phyloP scores from a whole-genome alignment of 2,888 invertebrate species.

The Agonopterix subpropinquella region DNA sequence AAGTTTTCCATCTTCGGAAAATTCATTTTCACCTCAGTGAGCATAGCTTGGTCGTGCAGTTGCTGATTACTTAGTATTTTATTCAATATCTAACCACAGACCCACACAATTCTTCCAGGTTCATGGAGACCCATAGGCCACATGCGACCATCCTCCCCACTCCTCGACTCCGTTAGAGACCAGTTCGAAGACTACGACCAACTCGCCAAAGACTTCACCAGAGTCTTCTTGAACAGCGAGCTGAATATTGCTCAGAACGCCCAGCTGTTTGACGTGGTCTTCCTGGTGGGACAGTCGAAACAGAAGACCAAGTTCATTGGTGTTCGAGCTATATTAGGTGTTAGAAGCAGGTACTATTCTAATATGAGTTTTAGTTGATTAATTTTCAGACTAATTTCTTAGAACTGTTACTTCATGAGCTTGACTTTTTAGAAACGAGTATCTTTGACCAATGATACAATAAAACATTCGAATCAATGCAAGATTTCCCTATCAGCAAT shows the following conservation, averaged over 20 bases:
- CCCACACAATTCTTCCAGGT: conserved; percentile 55
- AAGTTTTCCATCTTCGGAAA: too few relatives aligned
- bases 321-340: conserved; percentile 92
- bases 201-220: conserved; percentile 93
- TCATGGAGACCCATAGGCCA: conserved; percentile 96
- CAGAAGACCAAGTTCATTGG: conserved; percentile 94
- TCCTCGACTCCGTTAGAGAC: conserved; percentile 93
- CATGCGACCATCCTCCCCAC: conserved; percentile 94
- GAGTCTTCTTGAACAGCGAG: conserved; percentile 90
- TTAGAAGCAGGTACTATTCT: conserved; percentile 83
- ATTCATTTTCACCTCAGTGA: too few relatives aligned
- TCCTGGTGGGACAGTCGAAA: conserved; percentile 93
- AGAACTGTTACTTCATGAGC: too few relatives aligned
- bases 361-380: not conserved
- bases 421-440: too few relatives aligned
- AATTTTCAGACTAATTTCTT: not conserved
- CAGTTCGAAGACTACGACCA: conserved; percentile 97
- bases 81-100: too few relatives aligned
- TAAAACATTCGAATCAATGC: too few relatives aligned
- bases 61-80: too few relatives aligned
- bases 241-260: conserved; percentile 86
- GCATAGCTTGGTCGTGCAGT: too few relatives aligned
- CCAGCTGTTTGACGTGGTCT: conserved; percentile 92
- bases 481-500: too few relatives aligned
- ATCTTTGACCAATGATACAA: too few relatives aligned